These are phyloP conservation scores for Palloptera scutellata DNA, from an alignment of 2,888 invertebrate genomes.

Conservation along the genomic window DNA sequence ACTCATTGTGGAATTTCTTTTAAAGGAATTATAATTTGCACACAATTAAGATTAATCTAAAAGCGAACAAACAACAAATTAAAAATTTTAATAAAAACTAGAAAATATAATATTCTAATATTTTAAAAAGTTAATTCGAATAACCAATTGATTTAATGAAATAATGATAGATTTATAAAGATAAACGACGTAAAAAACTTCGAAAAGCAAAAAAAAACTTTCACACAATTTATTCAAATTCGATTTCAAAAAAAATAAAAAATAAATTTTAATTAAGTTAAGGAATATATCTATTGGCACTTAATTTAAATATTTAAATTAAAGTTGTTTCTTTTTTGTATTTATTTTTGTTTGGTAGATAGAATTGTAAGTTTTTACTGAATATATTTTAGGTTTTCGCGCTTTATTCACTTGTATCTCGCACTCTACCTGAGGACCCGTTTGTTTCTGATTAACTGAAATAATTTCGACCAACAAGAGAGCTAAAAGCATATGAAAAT, in stretches of 20 bases:
- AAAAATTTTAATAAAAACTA: too few relatives aligned
- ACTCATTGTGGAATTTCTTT: constrained; percentile 68
- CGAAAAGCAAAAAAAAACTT: constrained; percentile 12
- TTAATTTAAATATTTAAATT: too few relatives aligned
- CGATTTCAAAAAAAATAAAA: background rate
- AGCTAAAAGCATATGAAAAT: constrained; percentile 34
- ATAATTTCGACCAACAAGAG: constrained; percentile 43
- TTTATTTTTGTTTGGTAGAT: too few relatives aligned
- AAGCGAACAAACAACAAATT: constrained; percentile 15
- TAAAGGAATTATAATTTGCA: constrained; percentile 37
- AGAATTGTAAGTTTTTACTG: too few relatives aligned
- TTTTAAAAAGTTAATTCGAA: too few relatives aligned
- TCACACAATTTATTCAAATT: background rate
- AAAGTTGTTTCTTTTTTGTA: too few relatives aligned
- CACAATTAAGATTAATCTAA: constrained; percentile 47
- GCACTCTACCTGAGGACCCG: constrained; percentile 59
- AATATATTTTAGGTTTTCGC: too few relatives aligned
- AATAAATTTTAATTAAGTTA: background rate
- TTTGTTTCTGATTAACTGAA: constrained; percentile 60
- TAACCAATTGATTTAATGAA: background rate
- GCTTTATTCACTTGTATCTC: constrained; percentile 34
- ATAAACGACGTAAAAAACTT: background rate
- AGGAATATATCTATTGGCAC: too few relatives aligned
- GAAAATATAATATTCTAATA: too few relatives aligned
- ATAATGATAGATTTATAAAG: background rate